Evolutionary conservation across 2,113 vertebrate species (phyloP).

Genomic region (Stegostoma tigrinum): DNA sequence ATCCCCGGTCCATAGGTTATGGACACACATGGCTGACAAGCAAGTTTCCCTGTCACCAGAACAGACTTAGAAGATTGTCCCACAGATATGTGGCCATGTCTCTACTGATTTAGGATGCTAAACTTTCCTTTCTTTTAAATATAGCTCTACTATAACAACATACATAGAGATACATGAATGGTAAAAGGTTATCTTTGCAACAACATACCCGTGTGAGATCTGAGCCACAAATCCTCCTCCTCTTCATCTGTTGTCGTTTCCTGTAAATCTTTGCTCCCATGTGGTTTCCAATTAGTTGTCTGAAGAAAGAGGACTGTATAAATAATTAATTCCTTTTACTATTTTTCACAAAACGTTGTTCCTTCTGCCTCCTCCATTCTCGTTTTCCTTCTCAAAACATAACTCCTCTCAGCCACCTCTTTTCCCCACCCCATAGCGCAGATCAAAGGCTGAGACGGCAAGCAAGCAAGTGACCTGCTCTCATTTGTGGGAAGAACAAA

Average conservation of each 20-base stretch:
- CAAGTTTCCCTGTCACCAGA: background rate
- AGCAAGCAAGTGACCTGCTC: background rate
- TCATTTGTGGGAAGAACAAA: background rate
- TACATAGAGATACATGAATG: background rate
- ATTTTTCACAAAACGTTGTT: background rate
- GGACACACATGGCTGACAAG: background rate
- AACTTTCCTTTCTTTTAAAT: background rate
- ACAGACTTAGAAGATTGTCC: background rate
- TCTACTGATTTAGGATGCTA: background rate
- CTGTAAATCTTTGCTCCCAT: background rate
- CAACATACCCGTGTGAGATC: background rate
- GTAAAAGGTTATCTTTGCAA: constrained; percentile 1
- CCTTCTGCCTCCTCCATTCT: background rate
- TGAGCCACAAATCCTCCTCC: constrained; percentile 11
- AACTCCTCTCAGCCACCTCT: background rate
- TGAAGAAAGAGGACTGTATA: background rate
- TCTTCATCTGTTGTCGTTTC: background rate
- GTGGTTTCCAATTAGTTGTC: background rate
- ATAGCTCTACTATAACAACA: background rate
- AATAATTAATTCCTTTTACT: background rate
- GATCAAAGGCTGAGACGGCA: background rate
- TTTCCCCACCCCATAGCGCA: background rate
- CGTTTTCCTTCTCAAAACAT: background rate
- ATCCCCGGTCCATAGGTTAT: background rate
- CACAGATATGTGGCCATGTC: background rate